These are phyloP conservation scores for Pantala flavescens DNA, from an alignment of 1,140 invertebrate species.

Conservation along the genomic window DNA sequence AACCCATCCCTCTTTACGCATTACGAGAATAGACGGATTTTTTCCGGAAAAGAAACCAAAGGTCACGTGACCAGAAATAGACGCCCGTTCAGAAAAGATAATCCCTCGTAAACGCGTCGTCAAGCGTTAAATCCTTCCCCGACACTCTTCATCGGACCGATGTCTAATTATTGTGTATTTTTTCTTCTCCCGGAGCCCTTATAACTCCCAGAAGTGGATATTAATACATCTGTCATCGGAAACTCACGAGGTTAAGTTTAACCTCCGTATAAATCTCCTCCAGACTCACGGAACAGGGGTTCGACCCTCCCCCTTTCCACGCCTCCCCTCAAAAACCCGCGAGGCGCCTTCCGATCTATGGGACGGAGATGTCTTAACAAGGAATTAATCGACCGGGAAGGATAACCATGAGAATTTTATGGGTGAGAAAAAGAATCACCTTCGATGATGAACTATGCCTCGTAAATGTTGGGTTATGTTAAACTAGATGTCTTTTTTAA, in stretches of 20 bases:
- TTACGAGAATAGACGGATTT: too few species aligned
- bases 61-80: constrained; percentile 3
- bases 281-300: not conserved
- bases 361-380: too few species aligned
- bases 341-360: too few species aligned
- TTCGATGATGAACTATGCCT: too few species aligned
- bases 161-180: constrained; percentile 5
- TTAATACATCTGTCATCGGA: constrained; percentile 5
- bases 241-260: constrained; percentile 6
- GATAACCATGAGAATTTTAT: too few species aligned
- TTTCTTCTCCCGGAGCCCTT: not conserved
- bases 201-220: not conserved
- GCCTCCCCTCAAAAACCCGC: not conserved
- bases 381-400: too few species aligned
- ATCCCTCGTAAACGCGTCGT: not conserved
- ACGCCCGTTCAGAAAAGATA: not conserved
- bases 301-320: not conserved
- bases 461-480: too few species aligned
- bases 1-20: too few species aligned
- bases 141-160: not conserved
- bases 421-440: too few species aligned
- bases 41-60: not conserved
- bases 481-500: too few species aligned
- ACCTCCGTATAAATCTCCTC: not conserved
- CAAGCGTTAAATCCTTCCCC: not conserved